phyloP scores from a whole-genome alignment of 1,140 invertebrate genomes.

The Wasmannia auropunctata region DNA sequence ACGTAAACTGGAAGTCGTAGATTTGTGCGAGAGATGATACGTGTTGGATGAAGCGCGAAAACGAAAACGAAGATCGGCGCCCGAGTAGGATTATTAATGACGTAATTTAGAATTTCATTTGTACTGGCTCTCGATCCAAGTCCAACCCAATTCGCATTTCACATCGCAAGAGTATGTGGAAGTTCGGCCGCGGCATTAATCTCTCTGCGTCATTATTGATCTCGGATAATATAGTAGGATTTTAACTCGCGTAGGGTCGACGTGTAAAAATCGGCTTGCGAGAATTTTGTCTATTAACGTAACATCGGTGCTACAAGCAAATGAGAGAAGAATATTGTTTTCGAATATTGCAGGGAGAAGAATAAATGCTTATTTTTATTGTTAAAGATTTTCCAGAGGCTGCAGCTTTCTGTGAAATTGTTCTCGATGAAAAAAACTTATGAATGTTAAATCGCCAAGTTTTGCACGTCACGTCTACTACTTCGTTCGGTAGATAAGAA shows the following conservation, averaged over 20 bases:
- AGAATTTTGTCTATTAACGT: not conserved
- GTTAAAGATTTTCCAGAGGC: not conserved
- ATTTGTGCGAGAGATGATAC: constrained; percentile 48
- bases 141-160: not conserved
- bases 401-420: not conserved
- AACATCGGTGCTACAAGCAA: not conserved
- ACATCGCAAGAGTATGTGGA: not conserved
- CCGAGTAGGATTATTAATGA: not conserved
- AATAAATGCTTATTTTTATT: not conserved
- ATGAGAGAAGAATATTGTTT: not conserved
- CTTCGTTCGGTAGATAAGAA: not conserved
- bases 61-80: constrained; percentile 8
- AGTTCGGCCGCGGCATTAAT: constrained; percentile 3
- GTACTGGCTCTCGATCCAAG: constrained; percentile 20
- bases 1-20: constrained; percentile 40
- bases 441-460: not conserved
- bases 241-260: not conserved
- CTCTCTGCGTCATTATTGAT: not conserved
- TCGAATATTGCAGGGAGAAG: not conserved
- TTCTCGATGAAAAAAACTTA: not conserved
- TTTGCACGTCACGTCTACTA: not conserved
- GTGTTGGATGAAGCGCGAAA: constrained; percentile 12
- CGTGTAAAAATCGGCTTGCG: not conserved
- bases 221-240: not conserved
- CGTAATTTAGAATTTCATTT: constrained; percentile 39